These are phyloP conservation scores for Helicoverpa armigera DNA, from an alignment of 1,140 invertebrate genomes.

Conservation along the genomic window DNA sequence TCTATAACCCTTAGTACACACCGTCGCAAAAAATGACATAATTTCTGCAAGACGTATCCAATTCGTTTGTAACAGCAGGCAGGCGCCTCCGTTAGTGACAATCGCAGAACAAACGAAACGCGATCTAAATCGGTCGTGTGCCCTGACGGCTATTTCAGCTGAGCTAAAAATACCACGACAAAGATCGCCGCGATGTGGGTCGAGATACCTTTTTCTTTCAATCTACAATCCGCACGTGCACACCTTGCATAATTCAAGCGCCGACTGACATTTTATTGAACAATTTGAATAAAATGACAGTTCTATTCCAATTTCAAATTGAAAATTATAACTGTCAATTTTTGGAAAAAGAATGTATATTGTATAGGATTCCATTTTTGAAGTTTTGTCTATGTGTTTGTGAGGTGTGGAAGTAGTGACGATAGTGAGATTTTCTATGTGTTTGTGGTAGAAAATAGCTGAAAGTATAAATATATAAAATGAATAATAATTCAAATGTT, in stretches of 20 bases:
- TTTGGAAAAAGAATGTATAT: not conserved
- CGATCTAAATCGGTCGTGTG: conserved; percentile 70
- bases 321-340: not conserved
- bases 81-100: conserved; percentile 59
- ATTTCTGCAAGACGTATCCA: conserved; percentile 24
- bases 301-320: conserved; percentile 15
- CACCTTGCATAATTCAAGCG: conserved; percentile 53
- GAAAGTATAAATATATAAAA: conserved; percentile 8
- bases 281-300: conserved; percentile 17
- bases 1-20: not conserved
- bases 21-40: not conserved
- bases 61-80: conserved; percentile 24
- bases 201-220: conserved; percentile 68
- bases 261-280: not conserved
- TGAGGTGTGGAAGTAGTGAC: conserved; percentile 13
- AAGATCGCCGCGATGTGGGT: conserved; percentile 75
- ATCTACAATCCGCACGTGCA: conserved; percentile 41
- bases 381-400: not conserved
- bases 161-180: conserved; percentile 65
- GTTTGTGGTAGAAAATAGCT: conserved; percentile 22
- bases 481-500: not conserved
- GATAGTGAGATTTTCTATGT: not conserved
- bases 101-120: conserved; percentile 58
- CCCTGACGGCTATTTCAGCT: conserved; percentile 79
- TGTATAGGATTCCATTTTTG: conserved; percentile 11